phyloP scores from a whole-genome alignment of 2,888 invertebrate species.

The Nasonia oneida region DNA sequence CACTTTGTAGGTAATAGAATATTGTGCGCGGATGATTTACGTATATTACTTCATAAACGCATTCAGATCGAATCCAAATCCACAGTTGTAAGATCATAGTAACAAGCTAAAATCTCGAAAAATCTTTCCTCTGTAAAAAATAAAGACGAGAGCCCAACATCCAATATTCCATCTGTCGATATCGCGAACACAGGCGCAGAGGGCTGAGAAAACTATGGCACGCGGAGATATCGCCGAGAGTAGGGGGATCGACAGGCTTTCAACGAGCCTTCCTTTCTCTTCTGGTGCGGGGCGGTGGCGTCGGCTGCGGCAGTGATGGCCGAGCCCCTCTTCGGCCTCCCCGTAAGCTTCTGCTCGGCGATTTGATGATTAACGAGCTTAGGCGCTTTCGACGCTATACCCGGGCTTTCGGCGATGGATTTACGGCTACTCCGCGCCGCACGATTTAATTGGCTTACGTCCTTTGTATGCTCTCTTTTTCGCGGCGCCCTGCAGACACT shows the following conservation, averaged over 20 bases:
- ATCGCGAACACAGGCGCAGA: constrained; percentile 36
- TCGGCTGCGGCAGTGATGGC: not conserved
- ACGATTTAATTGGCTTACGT: constrained; percentile 64
- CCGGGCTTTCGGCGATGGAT: constrained; percentile 53
- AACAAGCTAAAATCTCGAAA: not conserved
- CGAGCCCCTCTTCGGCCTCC: constrained; percentile 18
- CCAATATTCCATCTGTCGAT: not conserved
- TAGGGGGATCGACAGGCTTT: constrained; percentile 48
- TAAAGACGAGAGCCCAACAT: not conserved
- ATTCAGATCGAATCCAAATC: too few species aligned
- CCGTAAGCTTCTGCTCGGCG: constrained; percentile 58
- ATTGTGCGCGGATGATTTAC: too few species aligned
- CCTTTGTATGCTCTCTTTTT: constrained; percentile 59
- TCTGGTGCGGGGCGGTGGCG: not conserved
- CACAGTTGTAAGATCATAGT: too few species aligned
- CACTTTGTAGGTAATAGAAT: too few species aligned
- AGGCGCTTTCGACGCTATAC: constrained; percentile 51
- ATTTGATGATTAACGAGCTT: constrained; percentile 65
- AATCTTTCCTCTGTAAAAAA: not conserved
- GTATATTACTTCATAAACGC: too few species aligned
- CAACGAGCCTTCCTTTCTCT: constrained; percentile 31
- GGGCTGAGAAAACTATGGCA: constrained; percentile 14
- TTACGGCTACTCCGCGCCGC: constrained; percentile 57
- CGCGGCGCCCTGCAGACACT: constrained; percentile 3
- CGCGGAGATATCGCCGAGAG: not conserved